A percentile compares a stretch with the other conserved stretches of the same genome.
phyloP scores from a whole-genome alignment of 2,888 invertebrate genomes.

The Cephus sareptanus region DNA sequence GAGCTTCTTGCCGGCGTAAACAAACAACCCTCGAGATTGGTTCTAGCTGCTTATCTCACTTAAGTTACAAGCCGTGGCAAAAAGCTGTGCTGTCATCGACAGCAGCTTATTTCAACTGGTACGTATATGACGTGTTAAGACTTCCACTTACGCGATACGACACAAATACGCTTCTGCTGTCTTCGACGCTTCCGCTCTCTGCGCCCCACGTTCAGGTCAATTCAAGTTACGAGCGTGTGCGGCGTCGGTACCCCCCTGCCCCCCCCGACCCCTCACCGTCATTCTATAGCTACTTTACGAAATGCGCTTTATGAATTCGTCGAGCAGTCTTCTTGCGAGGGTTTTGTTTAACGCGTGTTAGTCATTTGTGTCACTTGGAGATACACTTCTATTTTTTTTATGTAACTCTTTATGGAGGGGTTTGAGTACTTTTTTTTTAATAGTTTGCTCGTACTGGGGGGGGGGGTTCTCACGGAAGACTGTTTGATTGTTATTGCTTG shows the following conservation, averaged over 20 bases:
- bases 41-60: neutral
- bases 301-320: conserved; percentile 44
- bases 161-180: conserved; percentile 18
- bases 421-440: neutral
- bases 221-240: conserved; percentile 30
- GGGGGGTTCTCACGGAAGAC: neutral
- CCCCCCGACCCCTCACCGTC: conserved; percentile 10
- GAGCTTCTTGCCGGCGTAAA: conserved; percentile 11
- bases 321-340: conserved; percentile 31
- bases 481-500: neutral
- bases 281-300: conserved; percentile 25
- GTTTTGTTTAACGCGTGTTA: conserved; percentile 35
- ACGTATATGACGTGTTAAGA: conserved; percentile 42
- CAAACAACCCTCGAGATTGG: conserved; percentile 6
- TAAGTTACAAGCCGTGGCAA: conserved; percentile 6
- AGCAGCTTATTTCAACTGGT: neutral
- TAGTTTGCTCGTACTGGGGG: neutral
- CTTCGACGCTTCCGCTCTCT: neutral
- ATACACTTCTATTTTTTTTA: neutral
- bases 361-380: neutral
- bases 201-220: conserved; percentile 26
- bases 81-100: conserved; percentile 3
- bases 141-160: conserved; percentile 42
- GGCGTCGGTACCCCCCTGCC: neutral
- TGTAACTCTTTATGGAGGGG: neutral